Percentiles rank a stretch among this genome's conserved stretches.
These are phyloP conservation scores for Dolomedes plantarius DNA, from an alignment of 2,888 invertebrate species.

Conservation along the genomic window DNA sequence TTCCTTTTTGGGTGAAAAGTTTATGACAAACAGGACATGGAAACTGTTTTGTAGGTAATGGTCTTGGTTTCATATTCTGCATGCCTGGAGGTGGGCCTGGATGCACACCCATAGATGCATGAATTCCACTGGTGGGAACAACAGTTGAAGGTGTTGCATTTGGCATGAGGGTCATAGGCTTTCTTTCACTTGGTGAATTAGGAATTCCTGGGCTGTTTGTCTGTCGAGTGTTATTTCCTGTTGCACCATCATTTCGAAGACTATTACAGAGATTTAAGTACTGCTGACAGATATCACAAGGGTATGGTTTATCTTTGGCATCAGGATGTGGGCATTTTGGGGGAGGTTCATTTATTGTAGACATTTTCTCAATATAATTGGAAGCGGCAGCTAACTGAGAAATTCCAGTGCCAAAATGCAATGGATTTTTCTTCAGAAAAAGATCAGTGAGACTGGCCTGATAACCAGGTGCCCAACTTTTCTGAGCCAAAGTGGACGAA, in stretches of 20 bases:
- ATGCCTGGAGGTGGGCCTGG: slow-evolving; percentile 44
- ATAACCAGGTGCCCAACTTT: slow-evolving; percentile 73
- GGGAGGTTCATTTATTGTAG: slow-evolving; percentile 70
- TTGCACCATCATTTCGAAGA: slow-evolving; percentile 54
- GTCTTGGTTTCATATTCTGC: slow-evolving; percentile 53
- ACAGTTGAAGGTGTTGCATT: slow-evolving; percentile 30
- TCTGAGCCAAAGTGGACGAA: slow-evolving; percentile 72
- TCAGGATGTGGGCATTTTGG: slow-evolving; percentile 73
- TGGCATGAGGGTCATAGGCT: slow-evolving; percentile 67
- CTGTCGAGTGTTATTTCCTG: slow-evolving; percentile 28
- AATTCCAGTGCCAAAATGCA: slow-evolving; percentile 73
- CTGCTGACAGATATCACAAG: slow-evolving; percentile 73
- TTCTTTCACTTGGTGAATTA: slow-evolving; percentile 63
- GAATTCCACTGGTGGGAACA: slow-evolving; percentile 49
- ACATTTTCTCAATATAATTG: slow-evolving; percentile 74
- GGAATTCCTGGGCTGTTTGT: slow-evolving; percentile 57
- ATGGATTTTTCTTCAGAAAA: slow-evolving; percentile 73
- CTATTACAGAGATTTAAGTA: slow-evolving; percentile 67
- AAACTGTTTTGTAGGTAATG: slow-evolving; percentile 66
- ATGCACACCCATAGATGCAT: slow-evolving; percentile 46
- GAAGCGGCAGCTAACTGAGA: slow-evolving; percentile 73
- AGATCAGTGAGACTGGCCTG: slow-evolving; percentile 73
- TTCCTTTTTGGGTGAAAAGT: slow-evolving; percentile 74
- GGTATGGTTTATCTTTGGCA: slow-evolving; percentile 72
- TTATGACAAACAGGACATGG: slow-evolving; percentile 74